These are phyloP conservation scores for Daphoenositta chrysoptera DNA, from an alignment of 2,113 vertebrate genomes.

Conservation along the genomic window DNA sequence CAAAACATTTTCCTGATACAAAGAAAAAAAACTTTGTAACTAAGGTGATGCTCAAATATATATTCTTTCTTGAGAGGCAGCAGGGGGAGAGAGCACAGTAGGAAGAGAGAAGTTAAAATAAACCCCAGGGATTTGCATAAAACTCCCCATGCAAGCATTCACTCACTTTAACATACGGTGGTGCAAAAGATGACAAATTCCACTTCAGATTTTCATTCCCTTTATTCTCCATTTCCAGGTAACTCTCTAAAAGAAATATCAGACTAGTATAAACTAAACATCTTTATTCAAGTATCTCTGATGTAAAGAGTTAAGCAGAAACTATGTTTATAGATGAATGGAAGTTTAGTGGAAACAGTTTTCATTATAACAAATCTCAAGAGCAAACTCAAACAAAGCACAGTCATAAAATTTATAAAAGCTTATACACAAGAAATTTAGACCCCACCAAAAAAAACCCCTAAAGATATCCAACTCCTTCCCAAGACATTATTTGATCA, in stretches of 20 bases:
- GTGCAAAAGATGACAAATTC: constrained; percentile 90
- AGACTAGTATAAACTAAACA: background rate
- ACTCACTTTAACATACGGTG: constrained; percentile 92
- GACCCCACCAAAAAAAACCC: background rate
- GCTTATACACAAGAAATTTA: background rate
- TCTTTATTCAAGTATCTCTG: background rate
- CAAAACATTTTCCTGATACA: background rate
- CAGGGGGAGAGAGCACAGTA: background rate
- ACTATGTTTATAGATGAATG: background rate
- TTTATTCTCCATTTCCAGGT: constrained; percentile 85
- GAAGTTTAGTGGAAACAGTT: background rate
- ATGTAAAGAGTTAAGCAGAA: background rate
- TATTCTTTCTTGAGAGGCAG: background rate
- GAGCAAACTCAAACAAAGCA: background rate
- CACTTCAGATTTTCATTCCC: constrained; percentile 82
- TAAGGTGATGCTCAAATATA: background rate
- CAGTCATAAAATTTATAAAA: background rate
- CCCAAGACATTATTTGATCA: background rate
- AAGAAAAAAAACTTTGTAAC: background rate
- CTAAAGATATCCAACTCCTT: background rate
- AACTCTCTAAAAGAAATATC: constrained; percentile 69
- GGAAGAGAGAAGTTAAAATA: background rate
- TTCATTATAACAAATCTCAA: background rate
- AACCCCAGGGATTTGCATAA: background rate
- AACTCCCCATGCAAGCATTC: background rate